Evolutionary conservation across 2,113 vertebrate species (phyloP), one percentile per base, ranked within the genome.

Genomic region (Xerus inauris): DNA sequence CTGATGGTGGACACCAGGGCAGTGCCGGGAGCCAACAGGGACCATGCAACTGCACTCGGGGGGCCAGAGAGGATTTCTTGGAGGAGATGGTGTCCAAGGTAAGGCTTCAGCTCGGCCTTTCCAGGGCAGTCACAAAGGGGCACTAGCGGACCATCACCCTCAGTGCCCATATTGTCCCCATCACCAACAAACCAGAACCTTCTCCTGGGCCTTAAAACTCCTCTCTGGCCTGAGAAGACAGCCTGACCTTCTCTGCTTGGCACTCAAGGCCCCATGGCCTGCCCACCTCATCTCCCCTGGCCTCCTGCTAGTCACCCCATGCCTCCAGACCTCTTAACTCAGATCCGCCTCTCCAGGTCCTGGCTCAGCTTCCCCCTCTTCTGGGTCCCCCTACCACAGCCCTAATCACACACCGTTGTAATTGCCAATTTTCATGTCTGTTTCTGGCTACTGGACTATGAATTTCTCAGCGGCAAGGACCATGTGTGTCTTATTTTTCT

Each of bases 391-490:
- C 45, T 22, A 1, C 12, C 26, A 38, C 28, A 24, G 64, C 22
- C 54, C 72, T 49, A 4, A 40, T 45, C 62, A 83, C 38, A 45
- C 51, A 0, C 0, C 75, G 49, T 2, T 71, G 26, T 87, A 47
- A 89, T 0, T 38, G 75, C 75, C 51, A 35, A 32, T 84, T 77
- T 91, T 87, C 84, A 8, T 3, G 24, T 91, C 76, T 87, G 40
- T 85, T 28, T 82, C 1, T 93, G 64, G 72, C 87, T 81, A 62
- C n/a, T 26, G 59, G 79, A 87, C 77, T 54, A 17, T 59, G 40
- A 57, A 83, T 95, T 75, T 97, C 89, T 69, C 19, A 20, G 57
- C 59, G 28, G 32, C 28, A 30, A 91, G 49, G 64, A 71, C 86
- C 8, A 0, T 51, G 38, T 82, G 65, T 80, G 86, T 45, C 75